Evolutionary conservation across 2,113 vertebrate genomes (phyloP), one percentile per base, ranked within the genome.

Genomic region (Naja naja): DNA sequence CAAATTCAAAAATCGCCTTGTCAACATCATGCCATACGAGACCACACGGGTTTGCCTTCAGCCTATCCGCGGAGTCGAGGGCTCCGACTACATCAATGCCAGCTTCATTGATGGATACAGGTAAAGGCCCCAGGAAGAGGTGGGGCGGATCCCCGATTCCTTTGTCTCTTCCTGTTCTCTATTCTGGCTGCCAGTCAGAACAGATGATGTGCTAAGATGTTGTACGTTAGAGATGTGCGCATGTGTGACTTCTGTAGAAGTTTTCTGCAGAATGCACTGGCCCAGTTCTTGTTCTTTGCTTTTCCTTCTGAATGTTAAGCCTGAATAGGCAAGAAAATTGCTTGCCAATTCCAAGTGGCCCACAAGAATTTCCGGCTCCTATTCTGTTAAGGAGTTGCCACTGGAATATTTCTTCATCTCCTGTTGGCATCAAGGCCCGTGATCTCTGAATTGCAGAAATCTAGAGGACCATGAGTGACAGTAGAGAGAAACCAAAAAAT

Each of bases 21-120:
- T 99, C 23, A 99, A 99, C 98, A 99, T 99, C 97, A 99, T 99
- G 99, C 99, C 99, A 1, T 99, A 99, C 0, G 99, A 99, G 98
- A 99, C 98, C 94, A 99, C 99, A 0, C 98, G 99, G 0, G 99
- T 99, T 94, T 99, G 99, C 95, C 98, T 99, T 81, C 99, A 99
- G 98, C 99, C 99, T 96, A 99, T 99, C 98, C 97, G 99, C 2
- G 99, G 99, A 1, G 98, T 99, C 91, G 99, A 99, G 95, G 99
- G 99, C 49, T 99, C 99, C 0, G 99, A 99, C 96, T 99, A 99
- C 97, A 99, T 99, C 97, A 99, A 99, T 0, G 96, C 99, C 97
- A 99, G 99, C 97, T 99, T 99, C 85, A 99, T 99, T 1, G 99
- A 99, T 0, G 99, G 99, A 96, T 99, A 99, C 97, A 98, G 99